Base-by-base conservation (phyloP, 2,113 vertebrate species). In the Pipa parva region DNA sequence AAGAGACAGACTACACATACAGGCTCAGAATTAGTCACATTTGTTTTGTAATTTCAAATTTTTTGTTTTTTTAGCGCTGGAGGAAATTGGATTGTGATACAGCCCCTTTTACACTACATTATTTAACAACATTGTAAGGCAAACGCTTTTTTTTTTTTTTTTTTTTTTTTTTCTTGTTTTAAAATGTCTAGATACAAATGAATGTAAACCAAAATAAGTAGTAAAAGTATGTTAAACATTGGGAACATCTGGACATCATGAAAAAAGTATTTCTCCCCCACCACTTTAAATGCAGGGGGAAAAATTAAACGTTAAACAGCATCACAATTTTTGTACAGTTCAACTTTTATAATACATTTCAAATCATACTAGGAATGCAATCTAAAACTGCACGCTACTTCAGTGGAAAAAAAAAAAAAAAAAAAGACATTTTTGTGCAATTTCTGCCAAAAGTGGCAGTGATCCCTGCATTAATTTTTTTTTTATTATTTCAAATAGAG, bases 371-470 rank as follows among this genome's bases (percentile, higher is more conserved):
- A 76, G 81, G 85, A 91, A 92, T 84, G 86, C 88, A 91, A 90
- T 90, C 81, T 78, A 80, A 76, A 89, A 85, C 83, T 86, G 81
- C 81, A 76, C 74, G 78, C 81, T 78, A 83, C 84, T 84, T 84
- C 82, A 81, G 77, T 87, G 86, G 77, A 86, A 84, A 65, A 78
- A 15, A 24, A 81, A 59, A 52, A 67, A 57, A 68, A 48, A 68
- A 68, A 68, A 42, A 11, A 37, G 22, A 60, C 22, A 83, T 83
- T 78, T 75, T 86, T 93, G 91, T 94, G 92, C 91, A 93, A 92
- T 91, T 87, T 82, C 89, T 92, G 92, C 92, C 91, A 83, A 88
- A 85, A 87, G 89, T 82, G 90, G 89, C 90, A 91, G 88, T 70
- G 87, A 86, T 91, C 92, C 92, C 92, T 93, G 91, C 89, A 84